Evolutionary conservation across 2,888 invertebrate species (phyloP).

Genomic region (Plemyria rubiginata): DNA sequence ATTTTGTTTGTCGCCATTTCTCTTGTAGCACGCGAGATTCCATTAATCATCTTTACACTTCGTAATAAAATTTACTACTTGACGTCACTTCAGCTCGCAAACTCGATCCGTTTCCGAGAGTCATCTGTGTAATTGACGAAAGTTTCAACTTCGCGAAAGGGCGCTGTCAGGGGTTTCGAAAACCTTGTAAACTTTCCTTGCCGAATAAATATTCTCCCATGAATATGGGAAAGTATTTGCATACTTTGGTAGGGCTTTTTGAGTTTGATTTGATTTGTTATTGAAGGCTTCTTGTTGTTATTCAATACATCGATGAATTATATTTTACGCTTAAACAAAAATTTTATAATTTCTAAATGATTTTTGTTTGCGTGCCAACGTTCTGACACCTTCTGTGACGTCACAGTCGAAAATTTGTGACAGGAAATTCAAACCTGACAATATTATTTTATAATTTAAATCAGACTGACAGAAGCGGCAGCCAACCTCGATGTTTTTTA

Average conservation of each 20-base stretch:
- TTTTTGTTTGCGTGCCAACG: too few relatives aligned
- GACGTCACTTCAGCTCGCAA: slow-evolving; percentile 50
- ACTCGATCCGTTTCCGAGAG: slow-evolving; percentile 48
- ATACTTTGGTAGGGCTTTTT: slow-evolving; percentile 30
- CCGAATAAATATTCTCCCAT: slow-evolving; percentile 26
- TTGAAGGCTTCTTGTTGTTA: slow-evolving; percentile 8
- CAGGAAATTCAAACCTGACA: too few relatives aligned
- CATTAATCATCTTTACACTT: slow-evolving; percentile 60
- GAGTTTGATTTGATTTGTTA: slow-evolving; percentile 25
- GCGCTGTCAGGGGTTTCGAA: slow-evolving; percentile 31
- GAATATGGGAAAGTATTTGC: slow-evolving; percentile 40
- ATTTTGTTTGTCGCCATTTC: slow-evolving; percentile 56
- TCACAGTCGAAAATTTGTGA: too few relatives aligned
- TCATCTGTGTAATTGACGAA: slow-evolving; percentile 63
- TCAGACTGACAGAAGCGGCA: too few relatives aligned
- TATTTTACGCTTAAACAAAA: not conserved
- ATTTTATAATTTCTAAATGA: too few relatives aligned
- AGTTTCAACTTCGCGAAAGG: slow-evolving; percentile 43
- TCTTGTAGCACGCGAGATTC: slow-evolving; percentile 49
- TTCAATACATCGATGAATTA: not conserved
- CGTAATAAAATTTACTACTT: slow-evolving; percentile 64
- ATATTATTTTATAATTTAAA: too few relatives aligned
- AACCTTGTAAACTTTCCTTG: slow-evolving; percentile 31
- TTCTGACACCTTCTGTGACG: too few relatives aligned
- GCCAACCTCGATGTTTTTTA: too few relatives aligned